phyloP scores from a whole-genome alignment of 2,113 vertebrate genomes.

The Salvelinus sp. region DNA sequence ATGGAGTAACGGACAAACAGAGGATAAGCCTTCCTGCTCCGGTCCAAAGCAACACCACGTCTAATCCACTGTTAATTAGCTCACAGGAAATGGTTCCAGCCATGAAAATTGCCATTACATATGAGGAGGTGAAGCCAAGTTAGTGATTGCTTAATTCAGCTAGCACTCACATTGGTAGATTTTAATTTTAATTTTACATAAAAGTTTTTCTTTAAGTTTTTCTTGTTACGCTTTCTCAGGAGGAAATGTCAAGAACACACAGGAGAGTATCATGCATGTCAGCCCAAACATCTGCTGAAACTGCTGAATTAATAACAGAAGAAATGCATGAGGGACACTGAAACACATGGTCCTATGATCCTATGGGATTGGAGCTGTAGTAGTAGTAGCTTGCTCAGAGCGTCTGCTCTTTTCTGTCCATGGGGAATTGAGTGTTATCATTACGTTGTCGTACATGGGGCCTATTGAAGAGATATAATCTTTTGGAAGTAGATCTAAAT shows the following conservation, averaged over 20 bases:
- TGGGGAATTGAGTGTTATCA: too few relatives aligned
- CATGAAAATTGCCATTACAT: background rate
- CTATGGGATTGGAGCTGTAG: too few relatives aligned
- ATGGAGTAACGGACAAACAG: background rate
- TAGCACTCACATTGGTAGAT: too few relatives aligned
- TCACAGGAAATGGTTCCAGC: background rate
- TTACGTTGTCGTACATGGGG: too few relatives aligned
- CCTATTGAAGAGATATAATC: too few relatives aligned
- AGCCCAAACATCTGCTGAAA: background rate
- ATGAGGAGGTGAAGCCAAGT: background rate
- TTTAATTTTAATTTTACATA: too few relatives aligned
- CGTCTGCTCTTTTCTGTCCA: too few relatives aligned
- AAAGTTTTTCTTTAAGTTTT: background rate
- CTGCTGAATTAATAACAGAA: background rate
- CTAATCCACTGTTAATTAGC: background rate
- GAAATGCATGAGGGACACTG: background rate
- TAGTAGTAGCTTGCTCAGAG: too few relatives aligned
- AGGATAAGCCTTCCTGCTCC: background rate
- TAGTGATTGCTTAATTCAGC: background rate
- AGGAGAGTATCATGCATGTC: slow-evolving; percentile 9
- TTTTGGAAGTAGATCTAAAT: too few relatives aligned
- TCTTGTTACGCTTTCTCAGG: slow-evolving; percentile 1
- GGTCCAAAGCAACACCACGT: background rate
- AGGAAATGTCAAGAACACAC: slow-evolving; percentile 13
- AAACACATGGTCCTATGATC: background rate